A percentile compares a stretch with the other conserved stretches of the same genome.
Evolutionary conservation across 2,113 vertebrate genomes (phyloP).

Genomic region (Oncorhynchus gorbuscha): DNA sequence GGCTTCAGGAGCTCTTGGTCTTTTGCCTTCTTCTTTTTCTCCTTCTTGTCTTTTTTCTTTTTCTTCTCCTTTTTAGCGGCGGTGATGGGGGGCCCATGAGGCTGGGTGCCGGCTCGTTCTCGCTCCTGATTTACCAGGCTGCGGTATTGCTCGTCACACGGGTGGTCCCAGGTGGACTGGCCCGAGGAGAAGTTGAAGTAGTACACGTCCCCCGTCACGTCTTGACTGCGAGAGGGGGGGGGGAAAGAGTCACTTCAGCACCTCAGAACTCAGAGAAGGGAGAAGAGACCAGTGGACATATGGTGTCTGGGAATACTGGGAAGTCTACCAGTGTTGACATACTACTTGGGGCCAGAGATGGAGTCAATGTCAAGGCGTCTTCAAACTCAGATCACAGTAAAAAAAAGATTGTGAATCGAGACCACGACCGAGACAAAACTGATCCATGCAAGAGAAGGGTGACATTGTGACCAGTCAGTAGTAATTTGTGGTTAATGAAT

Average conservation of each 20-base stretch:
- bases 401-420: too few species aligned
- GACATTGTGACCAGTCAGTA: too few species aligned
- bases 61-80: constrained; percentile 53
- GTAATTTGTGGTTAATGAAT: too few species aligned
- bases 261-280: constrained; percentile 7
- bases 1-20: constrained; percentile 68
- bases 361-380: too few species aligned
- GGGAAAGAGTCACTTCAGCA: constrained; percentile 25
- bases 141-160: constrained; percentile 85
- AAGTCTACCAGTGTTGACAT: too few species aligned
- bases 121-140: constrained; percentile 82
- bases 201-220: constrained; percentile 85
- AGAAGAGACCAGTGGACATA: neutral
- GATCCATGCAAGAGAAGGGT: too few species aligned
- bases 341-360: too few species aligned
- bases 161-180: constrained; percentile 90
- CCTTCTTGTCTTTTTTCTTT: constrained; percentile 78
- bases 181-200: constrained; percentile 93
- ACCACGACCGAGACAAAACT: too few species aligned
- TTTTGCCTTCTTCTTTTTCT: constrained; percentile 76
- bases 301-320: too few species aligned
- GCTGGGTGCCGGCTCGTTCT: constrained; percentile 60
- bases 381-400: too few species aligned
- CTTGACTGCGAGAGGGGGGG: constrained; percentile 71
- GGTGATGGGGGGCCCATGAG: constrained; percentile 16